Percentiles rank a stretch among this genome's conserved stretches.
These are phyloP conservation scores for Globodera ellingtonae DNA, from an alignment of 1,140 invertebrate species.

Conservation along the genomic window DNA sequence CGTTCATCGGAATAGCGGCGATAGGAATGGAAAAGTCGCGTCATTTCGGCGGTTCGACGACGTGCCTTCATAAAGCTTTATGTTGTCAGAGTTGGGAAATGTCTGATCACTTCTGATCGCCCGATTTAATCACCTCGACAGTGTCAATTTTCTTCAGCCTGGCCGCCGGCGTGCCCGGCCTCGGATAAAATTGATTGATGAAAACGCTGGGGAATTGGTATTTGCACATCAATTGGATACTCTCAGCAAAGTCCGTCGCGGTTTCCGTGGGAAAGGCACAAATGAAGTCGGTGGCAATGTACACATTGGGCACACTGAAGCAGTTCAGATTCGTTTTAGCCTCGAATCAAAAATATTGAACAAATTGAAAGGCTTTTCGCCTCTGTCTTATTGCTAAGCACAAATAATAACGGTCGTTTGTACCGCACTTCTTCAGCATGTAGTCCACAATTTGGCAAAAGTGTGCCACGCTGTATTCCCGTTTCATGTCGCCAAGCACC, in stretches of 20 bases:
- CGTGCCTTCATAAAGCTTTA: conserved; percentile 74
- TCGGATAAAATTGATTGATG: conserved; percentile 89
- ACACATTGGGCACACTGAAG: conserved; percentile 79
- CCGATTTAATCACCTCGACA: conserved; percentile 70
- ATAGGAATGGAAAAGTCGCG: conserved; percentile 89
- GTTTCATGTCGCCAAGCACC: conserved; percentile 90
- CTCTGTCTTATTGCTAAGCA: conserved; percentile 71
- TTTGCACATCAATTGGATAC: conserved; percentile 79
- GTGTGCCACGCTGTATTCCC: conserved; percentile 85
- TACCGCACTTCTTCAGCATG: conserved; percentile 73
- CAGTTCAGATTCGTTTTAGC: background rate
- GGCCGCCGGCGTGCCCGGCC: conserved; percentile 91
- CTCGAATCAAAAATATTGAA: background rate
- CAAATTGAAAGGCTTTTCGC: background rate
- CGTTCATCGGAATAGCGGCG: conserved; percentile 77
- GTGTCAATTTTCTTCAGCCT: conserved; percentile 80
- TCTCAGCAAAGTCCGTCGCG: conserved; percentile 84
- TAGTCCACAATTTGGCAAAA: conserved; percentile 88
- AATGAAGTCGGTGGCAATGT: conserved; percentile 96
- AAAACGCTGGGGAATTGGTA: conserved; percentile 91
- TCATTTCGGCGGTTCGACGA: conserved; percentile 81
- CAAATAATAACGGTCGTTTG: background rate
- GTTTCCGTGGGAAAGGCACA: conserved; percentile 98
- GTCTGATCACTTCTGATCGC: background rate
- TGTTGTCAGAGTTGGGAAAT: background rate